These are phyloP conservation scores for Onychomys torridus DNA, from an alignment of 2,797 vertebrate species.

Conservation along the genomic window DNA sequence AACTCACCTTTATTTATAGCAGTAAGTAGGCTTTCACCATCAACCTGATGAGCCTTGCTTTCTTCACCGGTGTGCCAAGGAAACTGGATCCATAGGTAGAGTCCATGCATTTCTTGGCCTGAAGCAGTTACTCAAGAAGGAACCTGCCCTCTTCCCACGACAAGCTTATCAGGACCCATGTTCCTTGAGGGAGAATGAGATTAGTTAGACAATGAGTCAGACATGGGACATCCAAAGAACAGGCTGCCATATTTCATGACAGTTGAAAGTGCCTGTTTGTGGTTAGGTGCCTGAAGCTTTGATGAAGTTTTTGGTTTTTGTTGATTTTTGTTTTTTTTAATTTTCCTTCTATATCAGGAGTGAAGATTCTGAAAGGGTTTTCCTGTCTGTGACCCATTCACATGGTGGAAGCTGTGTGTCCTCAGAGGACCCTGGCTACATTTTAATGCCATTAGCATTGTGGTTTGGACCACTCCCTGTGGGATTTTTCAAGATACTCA, in stretches of 20 bases:
- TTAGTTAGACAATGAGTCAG: not conserved
- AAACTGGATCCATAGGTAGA: not conserved
- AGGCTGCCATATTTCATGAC: not conserved
- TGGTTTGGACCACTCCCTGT: not conserved
- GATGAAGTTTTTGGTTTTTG: not conserved
- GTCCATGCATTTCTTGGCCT: not conserved
- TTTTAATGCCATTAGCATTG: not conserved
- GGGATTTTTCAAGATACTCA: not conserved
- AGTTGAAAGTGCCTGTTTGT: not conserved
- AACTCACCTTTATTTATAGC: not conserved
- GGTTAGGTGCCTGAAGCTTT: not conserved
- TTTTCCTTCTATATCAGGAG: not conserved
- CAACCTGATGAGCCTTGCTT: not conserved
- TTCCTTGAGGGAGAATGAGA: not conserved
- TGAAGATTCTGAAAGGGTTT: not conserved
- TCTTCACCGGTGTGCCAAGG: no score
- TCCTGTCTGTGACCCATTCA: not conserved
- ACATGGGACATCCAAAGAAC: not conserved
- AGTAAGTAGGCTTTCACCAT: not conserved
- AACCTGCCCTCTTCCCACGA: not conserved
- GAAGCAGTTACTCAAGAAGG: not conserved
- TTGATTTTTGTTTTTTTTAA: not conserved
- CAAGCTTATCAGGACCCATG: not conserved
- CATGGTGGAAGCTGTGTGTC: not conserved
- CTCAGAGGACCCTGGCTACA: not conserved